Evolutionary conservation across 1,140 invertebrate species (phyloP).

Genomic region (Zaprionus inermis): DNA sequence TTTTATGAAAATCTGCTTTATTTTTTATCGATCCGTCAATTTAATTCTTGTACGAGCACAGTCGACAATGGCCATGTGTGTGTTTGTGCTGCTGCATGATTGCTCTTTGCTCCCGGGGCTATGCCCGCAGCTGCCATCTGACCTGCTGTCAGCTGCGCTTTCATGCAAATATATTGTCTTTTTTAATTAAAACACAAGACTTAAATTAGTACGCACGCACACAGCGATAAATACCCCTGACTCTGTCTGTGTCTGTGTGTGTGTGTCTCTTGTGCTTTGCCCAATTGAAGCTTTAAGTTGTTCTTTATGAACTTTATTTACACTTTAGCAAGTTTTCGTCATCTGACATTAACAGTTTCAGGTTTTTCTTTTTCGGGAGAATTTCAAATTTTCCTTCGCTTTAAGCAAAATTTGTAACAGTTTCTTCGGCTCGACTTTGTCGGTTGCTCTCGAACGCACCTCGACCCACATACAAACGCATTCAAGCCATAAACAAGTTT

Average conservation of each 20-base stretch:
- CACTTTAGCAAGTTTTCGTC: constrained; percentile 48
- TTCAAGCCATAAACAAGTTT: constrained; percentile 45
- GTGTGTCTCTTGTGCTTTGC: constrained; percentile 24
- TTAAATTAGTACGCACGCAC: constrained; percentile 65
- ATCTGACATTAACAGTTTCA: constrained; percentile 43
- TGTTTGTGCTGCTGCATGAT: constrained; percentile 20
- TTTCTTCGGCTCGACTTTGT: constrained; percentile 28
- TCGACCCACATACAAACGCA: constrained; percentile 61
- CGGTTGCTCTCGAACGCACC: constrained; percentile 30
- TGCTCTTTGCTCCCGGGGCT: constrained; percentile 35
- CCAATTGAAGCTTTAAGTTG: constrained; percentile 26
- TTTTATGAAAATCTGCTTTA: constrained; percentile 72
- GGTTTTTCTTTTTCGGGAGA: constrained; percentile 14
- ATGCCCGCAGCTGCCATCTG: constrained; percentile 51
- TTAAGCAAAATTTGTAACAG: constrained; percentile 42
- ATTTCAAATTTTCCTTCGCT: constrained; percentile 42
- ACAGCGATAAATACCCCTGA: constrained; percentile 10
- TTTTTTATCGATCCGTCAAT: constrained; percentile 77
- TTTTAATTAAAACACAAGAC: constrained; percentile 81
- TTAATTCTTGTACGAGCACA: constrained; percentile 55
- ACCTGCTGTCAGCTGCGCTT: constrained; percentile 70
- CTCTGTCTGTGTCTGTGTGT: constrained; percentile 31
- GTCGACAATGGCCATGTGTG: constrained; percentile 14
- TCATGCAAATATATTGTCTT: constrained; percentile 79
- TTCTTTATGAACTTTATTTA: constrained; percentile 44